Evolutionary conservation across 1,140 invertebrate genomes (phyloP), one percentile per base, ranked within the genome.

Genomic region (Anoplophora glabripennis): DNA sequence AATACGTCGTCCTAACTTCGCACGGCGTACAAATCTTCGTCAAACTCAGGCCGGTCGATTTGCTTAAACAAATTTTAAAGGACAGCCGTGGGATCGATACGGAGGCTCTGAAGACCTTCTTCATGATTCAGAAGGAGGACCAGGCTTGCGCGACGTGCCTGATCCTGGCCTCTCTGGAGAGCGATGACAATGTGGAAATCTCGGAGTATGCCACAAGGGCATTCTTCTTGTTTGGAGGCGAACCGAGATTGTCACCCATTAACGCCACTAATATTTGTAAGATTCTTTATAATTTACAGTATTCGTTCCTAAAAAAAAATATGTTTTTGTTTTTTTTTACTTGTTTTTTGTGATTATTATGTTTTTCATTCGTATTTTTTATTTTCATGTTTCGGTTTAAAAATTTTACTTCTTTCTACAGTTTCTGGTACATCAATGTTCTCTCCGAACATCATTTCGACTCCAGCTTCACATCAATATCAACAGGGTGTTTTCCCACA

Each of bases 181-280:
- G 76, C 65, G 77, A 81, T 53, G 83, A 81, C 61, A 88, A 89
- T 57, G 82, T 83, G 28, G 86, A 92, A 67, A 79, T 93, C 0
- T 83, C 86, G 38, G 89, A 96, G 68, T 92, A 90, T 87, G 94
- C 95, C 3, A 89, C 89, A 1, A 84, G 92, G 70, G 94, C 94
- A 0, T 96, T 97, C 73, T 94, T 97, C 70, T 76, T 94, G 54
- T 96, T 94, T 75, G 94, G 95, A 34, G 89, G 89, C 9, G 92
- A 95, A 67, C 82, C 81, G 5, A 73, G 75, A 42, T 67, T 71
- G 11, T 57, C 57, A 17, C 53, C 61, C 7, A 17, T 63, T 8
- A 63, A 48, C 61, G 63, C 70, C 55, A 66, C 63, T 5, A 64
- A 64, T 55, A 63, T 63, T 12, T 64, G 69, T 71, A 65, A 66